phyloP scores from a whole-genome alignment of 1,140 invertebrate genomes.

The Onthophagus taurus region DNA sequence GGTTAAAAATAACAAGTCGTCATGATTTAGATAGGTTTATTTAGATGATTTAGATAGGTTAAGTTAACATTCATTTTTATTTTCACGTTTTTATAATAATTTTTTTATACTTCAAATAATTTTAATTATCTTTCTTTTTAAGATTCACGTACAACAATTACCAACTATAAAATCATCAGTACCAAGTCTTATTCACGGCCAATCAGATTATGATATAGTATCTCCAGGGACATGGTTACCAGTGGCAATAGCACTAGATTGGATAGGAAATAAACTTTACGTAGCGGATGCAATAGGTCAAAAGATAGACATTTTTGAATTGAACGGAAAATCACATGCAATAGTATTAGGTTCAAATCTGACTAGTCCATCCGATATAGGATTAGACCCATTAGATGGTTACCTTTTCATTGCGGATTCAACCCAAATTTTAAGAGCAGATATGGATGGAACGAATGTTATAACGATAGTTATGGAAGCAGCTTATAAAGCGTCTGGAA shows the following conservation, averaged over 20 bases:
- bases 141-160: slow-evolving; percentile 57
- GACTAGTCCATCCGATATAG: slow-evolving; percentile 82
- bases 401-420: slow-evolving; percentile 92
- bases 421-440: slow-evolving; percentile 75
- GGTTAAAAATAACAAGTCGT: too few relatives aligned
- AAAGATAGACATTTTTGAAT: slow-evolving; percentile 88
- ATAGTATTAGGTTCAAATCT: slow-evolving; percentile 87
- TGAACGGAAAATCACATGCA: slow-evolving; percentile 72
- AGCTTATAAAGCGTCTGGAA: slow-evolving; percentile 80
- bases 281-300: slow-evolving; percentile 87
- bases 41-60: too few relatives aligned
- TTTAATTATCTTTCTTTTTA: slow-evolving; percentile 19
- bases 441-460: slow-evolving; percentile 83
- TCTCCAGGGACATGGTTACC: slow-evolving; percentile 79
- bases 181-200: slow-evolving; percentile 28
- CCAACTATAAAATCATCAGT: slow-evolving; percentile 35
- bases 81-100: too few relatives aligned
- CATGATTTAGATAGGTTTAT: too few relatives aligned
- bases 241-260: slow-evolving; percentile 88
- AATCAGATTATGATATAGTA: slow-evolving; percentile 56
- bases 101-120: slow-evolving; percentile 4
- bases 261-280: slow-evolving; percentile 93
- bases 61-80: too few relatives aligned
- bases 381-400: slow-evolving; percentile 81
- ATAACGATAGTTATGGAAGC: slow-evolving; percentile 80